Base-by-base conservation (phyloP, 1,140 invertebrate species). In the Microplitis demolitor region DNA sequence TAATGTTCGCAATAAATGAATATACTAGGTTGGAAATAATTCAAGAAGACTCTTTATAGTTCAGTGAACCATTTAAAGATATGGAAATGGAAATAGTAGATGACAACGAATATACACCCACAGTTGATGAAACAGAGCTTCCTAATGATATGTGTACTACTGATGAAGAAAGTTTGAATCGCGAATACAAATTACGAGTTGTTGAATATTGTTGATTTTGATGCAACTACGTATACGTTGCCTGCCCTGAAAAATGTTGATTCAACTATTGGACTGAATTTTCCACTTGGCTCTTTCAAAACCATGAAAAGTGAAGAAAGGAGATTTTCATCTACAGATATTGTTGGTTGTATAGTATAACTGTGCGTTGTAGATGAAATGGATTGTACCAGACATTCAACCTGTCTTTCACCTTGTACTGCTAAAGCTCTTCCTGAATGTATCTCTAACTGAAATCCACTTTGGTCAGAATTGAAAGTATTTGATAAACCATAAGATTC, bases 361-460 rank as follows among this genome's bases (percentile, higher is more conserved):
- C 75, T 76, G 16, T 76, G 72, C 4, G 51, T 67, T 8, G 69
- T 71, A 50, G 60, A 71, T 3, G 39, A 13, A 71, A 63, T n/a
- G 53, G 69, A 63, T 24, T 63, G 69, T 33, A 71, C 45, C 16
- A 71, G 37, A 14, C 75, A 72, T 74, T 70, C 63, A 2, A 74
- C 73, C 58, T 77, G 54, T 69, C 72, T 71, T 51, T 70, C 62
- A 39, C 73, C 67, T 74, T 77, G 69, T 11, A 72, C 68, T n/a
- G 75, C 58, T 64, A 77, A 72, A 8, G 71, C 73, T 70, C 63
- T 66, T 67, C 67, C 70, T 31, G 70, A 77, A 74, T 71, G 73
- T 56, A 72, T 74, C 39, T 67, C 34, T 37, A 72, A 39, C 53
- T 72, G 61, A 61, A 74, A 76, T 13, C 66, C 39, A 50, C 58